Conservation (phyloP, 2,113 vertebrate genomes). For the Egretta garzetta region DNA sequence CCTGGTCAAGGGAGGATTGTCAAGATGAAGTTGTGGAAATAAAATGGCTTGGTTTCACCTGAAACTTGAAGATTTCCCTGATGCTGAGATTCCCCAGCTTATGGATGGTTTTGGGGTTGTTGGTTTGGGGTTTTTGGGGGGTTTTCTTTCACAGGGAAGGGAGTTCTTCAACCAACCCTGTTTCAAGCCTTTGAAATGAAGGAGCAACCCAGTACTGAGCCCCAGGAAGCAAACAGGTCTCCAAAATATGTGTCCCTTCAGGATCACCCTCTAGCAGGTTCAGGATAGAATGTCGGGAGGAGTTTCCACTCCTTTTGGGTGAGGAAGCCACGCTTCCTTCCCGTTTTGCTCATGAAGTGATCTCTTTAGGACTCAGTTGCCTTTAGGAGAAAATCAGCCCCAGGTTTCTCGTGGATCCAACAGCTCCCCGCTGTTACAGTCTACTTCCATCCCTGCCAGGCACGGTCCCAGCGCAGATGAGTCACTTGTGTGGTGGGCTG, state of each 20-base stretch:
- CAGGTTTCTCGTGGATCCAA: neutral
- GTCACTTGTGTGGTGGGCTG: neutral
- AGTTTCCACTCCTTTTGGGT: neutral
- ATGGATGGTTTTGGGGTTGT: neutral
- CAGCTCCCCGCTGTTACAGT: neutral
- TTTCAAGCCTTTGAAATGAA: neutral
- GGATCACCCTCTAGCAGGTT: neutral
- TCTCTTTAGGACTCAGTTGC: neutral
- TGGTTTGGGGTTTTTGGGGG: too few relatives aligned
- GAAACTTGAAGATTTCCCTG: neutral
- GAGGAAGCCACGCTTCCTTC: neutral
- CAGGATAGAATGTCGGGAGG: neutral
- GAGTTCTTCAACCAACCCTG: neutral
- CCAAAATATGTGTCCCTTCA: neutral
- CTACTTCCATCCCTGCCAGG: neutral
- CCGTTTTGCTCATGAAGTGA: neutral
- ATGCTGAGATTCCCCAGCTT: neutral
- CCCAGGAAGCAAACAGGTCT: neutral
- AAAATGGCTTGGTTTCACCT: neutral
- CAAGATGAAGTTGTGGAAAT: neutral
- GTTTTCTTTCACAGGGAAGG: neutral
- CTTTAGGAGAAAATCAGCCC: neutral
- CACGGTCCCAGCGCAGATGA: fast-evolving
- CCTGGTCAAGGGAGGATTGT: neutral
- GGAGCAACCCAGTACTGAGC: neutral